Evolutionary conservation across 2,888 invertebrate species (phyloP), one percentile per base, ranked within the genome.

Genomic region (Pyrocoelia pectoralis): DNA sequence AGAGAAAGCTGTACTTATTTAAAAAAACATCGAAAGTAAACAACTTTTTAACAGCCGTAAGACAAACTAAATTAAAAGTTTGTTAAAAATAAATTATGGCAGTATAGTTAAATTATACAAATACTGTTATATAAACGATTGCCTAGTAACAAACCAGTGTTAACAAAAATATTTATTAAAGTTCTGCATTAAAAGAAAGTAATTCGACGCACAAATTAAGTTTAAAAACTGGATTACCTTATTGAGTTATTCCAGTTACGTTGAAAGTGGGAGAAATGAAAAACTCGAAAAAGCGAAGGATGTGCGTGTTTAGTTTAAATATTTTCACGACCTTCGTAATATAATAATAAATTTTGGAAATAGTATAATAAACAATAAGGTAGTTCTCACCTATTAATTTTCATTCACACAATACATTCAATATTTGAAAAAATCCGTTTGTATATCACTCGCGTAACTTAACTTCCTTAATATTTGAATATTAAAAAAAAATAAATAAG

Each of bases 181-280:
- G 9, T 33, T 33, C 24, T 24, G n/a, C n/a, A n/a, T n/a, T n/a
- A n/a, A n/a, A n/a, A n/a, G n/a, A n/a, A n/a, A n/a, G n/a, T 33
- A n/a, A 33, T 33, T 6, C 3, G 33, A 6, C 10, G 8, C 8
- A 33, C 6, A 15, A 13, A 1, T 1, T 15, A 5, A 2, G 6
- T 8, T 4, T 28, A 4, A 56, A 57, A 57, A 57, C 40, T 50
- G 38, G 56, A 57, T 51, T 40, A 19, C 56, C 56, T 57, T 56
- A 29, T 49, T 29, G 10, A 46, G 15, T 49, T 24, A 49, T 49
- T 57, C 40, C 19, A 40, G 14, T 57, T n/a, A 56, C 24, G 17
- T 55, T 46, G 9, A 33, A 55, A 33, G 29, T 28, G 46, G 12
- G 17, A 15, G 46, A 17, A 17, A 46, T 46, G 46, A 46, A 33